A percentile compares a stretch with the other conserved stretches of the same genome.
phyloP scores from a whole-genome alignment of 53 echinoderm and acorn worm species.

The Holothuria scabra region DNA sequence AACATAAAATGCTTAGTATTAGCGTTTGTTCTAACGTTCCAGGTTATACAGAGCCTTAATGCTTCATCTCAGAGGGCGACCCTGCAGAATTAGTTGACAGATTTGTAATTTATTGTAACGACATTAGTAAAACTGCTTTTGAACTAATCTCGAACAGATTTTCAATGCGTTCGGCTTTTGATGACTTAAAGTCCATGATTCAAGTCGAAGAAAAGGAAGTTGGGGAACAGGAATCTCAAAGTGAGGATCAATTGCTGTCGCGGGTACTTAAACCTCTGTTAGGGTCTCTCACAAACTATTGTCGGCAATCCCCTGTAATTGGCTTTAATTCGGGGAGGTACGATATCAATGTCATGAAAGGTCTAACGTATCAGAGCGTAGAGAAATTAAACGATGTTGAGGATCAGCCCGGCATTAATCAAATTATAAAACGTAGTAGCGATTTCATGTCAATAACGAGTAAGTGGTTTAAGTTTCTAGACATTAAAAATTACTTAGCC shows the following conservation, averaged over 20 bases:
- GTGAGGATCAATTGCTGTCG: background rate
- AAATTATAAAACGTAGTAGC: conserved; percentile 32
- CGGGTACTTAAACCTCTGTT: background rate
- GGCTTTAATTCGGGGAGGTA: too few species aligned
- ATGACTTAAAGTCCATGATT: too few species aligned
- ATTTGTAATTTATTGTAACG: conserved; percentile 14
- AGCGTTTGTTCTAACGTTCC: conserved; percentile 5
- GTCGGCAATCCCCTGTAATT: too few species aligned
- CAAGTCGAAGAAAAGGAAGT: too few species aligned
- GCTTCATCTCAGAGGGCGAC: conserved; percentile 26
- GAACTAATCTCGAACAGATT: background rate
- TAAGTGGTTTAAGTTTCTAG: conserved; percentile 32
- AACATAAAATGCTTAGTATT: too few species aligned
- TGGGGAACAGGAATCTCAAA: background rate
- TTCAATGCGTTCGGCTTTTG: too few species aligned
- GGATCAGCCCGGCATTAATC: background rate
- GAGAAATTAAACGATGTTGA: background rate
- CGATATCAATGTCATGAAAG: too few species aligned
- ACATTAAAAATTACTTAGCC: conserved; percentile 44
- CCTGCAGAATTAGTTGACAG: background rate
- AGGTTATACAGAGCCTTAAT: conserved; percentile 10
- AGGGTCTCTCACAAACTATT: background rate
- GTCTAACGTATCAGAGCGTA: conserved; percentile 37
- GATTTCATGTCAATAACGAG: conserved; percentile 38
- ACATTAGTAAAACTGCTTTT: background rate